Conservation (phyloP, 2,113 vertebrate genomes). For the Aleadryas rufinucha region DNA sequence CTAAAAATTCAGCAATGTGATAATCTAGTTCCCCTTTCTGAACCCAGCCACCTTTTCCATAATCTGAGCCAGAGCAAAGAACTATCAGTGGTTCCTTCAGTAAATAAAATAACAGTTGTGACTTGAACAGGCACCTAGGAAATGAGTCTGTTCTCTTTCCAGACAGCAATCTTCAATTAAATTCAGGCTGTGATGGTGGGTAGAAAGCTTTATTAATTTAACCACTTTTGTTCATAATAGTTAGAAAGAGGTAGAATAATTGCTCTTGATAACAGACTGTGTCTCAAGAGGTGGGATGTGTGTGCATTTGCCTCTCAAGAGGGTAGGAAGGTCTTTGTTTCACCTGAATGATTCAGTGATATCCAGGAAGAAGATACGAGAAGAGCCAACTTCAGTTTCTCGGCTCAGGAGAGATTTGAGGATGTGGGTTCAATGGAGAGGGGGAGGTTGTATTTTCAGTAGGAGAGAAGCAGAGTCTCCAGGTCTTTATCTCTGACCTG, state of each 20-base stretch:
- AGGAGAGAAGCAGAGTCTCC: neutral
- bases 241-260: neutral
- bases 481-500: neutral
- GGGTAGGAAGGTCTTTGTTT: neutral
- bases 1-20: neutral
- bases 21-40: neutral
- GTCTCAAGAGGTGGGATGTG: neutral
- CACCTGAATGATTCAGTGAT: neutral
- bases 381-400: neutral
- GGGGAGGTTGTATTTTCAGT: neutral
- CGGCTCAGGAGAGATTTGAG: neutral
- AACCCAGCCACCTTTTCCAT: neutral
- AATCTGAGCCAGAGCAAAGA: neutral
- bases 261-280: neutral
- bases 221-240: neutral
- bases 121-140: neutral
- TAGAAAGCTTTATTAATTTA: neutral
- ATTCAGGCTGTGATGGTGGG: neutral
- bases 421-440: rapidly evolving
- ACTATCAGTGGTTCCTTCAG: neutral
- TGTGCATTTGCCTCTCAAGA: neutral
- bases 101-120: neutral
- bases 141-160: neutral
- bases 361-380: neutral
- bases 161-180: neutral